Conservation (phyloP, 2,888 invertebrate genomes). For the Camptogramma bilineatum region DNA sequence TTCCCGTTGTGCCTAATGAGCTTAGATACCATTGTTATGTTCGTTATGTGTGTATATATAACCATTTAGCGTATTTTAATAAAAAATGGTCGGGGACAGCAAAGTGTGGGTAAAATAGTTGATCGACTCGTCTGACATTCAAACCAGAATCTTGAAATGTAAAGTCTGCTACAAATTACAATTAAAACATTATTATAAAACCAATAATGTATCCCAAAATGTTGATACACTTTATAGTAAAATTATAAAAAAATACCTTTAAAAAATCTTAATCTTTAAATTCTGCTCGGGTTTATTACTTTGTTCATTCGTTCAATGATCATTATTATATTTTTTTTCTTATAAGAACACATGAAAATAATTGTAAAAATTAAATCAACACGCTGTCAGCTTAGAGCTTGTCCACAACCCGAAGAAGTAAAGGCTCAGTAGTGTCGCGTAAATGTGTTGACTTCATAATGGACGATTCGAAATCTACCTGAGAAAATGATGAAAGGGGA, state of each 20-base stretch:
- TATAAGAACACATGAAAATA: background rate
- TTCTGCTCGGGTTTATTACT: background rate
- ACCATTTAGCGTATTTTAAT: too few species aligned
- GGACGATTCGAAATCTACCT: constrained; percentile 58
- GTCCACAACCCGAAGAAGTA: constrained; percentile 52
- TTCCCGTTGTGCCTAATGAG: too few species aligned
- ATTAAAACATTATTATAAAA: too few species aligned
- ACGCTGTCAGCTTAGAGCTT: constrained; percentile 34
- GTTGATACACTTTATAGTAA: too few species aligned
- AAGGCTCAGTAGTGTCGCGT: constrained; percentile 59
- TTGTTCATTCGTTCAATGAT: background rate
- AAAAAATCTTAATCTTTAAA: too few species aligned
- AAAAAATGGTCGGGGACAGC: too few species aligned
- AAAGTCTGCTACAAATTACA: background rate
- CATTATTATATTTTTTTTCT: background rate
- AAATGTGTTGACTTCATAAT: constrained; percentile 70
- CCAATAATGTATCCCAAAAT: too few species aligned
- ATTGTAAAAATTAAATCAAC: background rate
- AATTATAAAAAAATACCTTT: too few species aligned
- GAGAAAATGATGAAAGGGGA: constrained; percentile 42
- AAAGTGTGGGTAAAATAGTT: too few species aligned
- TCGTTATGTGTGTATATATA: too few species aligned
- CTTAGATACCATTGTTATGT: too few species aligned
- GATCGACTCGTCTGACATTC: too few species aligned
- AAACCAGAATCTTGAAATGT: background rate